Base-by-base conservation (phyloP, 2,113 vertebrate species). In the Cryptotis parvus region DNA sequence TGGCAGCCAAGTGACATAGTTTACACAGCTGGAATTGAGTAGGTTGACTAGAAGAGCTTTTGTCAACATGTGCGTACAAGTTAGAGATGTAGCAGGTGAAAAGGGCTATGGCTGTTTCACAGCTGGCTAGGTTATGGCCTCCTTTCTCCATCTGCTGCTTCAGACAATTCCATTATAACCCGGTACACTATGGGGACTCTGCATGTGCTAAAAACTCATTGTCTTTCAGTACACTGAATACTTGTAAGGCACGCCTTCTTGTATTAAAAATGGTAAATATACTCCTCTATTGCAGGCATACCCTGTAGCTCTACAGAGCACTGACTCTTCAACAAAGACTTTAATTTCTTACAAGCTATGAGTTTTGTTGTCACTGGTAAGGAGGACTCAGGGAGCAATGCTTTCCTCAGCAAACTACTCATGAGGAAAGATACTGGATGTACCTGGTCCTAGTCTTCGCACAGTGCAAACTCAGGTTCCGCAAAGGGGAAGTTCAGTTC, bases 401-500 rank as follows among this genome's bases (percentile, higher is more conserved):
- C 93, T 83, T 89, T 93, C 74, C 83, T 96, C 37, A 98, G 87
- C 61, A 98, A 94, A 84, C 97, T 97, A 70, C 94, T 96, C 65
- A 97, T 89, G 49, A 89, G 96, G 68, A 97, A 83, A 22, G 90
- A 94, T 75, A 96, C 90, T 0, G 95, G 87, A 65, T 88, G 80
- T 29, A 92, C 35, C 69, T 95, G 95, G n/a, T 7, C 58, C 69
- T 85, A 87, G 24, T 97, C 74, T 12, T 52, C 11, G 14, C 91
- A 89, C 18, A 97, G 80, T 1, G 89, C 33, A 3, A 61, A 84
- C 20, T 12, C 41, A 1, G 94, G 89, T 39, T 69, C 79, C 49
- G 96, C 95, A 0, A 97, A 90, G 9, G 95, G 73, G 3, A 97
- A 96, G 43, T 92, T 94, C 20, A 98, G 63, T 41, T 98, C 97